Percentiles rank a stretch among this genome's conserved stretches.
These are phyloP conservation scores for Meda fulgida DNA, from an alignment of 2,797 vertebrate species.

Conservation along the genomic window DNA sequence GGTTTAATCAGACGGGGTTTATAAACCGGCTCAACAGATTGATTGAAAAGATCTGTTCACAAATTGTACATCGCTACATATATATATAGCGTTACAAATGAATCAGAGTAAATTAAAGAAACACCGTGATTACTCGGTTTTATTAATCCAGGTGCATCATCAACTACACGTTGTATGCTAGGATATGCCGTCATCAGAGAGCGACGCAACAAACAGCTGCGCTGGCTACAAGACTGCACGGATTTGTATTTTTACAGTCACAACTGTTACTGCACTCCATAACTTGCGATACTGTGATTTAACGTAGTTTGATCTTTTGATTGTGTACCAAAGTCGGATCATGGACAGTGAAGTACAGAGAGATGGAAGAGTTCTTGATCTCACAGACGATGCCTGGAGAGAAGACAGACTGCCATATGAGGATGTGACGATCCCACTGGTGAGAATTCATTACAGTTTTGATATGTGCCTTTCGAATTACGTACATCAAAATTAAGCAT, in stretches of 20 bases:
- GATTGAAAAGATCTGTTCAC: background rate
- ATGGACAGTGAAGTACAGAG: conserved; percentile 96
- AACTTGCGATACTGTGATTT: background rate
- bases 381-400: conserved; percentile 97
- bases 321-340: background rate
- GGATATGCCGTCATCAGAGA: conserved; percentile 35
- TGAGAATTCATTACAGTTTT: conserved; percentile 64
- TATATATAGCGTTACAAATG: conserved; percentile 49
- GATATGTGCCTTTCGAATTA: background rate
- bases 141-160: background rate
- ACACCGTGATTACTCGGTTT: background rate
- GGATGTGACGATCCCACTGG: conserved; percentile 95
- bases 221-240: background rate
- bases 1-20: too few relatives aligned
- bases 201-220: conserved; percentile 34
- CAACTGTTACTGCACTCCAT: background rate
- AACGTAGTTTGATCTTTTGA: background rate
- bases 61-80: background rate
- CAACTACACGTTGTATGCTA: background rate
- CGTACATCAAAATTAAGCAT: too few relatives aligned
- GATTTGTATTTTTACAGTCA: background rate
- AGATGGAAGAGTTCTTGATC: conserved; percentile 93
- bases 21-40: background rate
- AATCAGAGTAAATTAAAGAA: conserved; percentile 31
- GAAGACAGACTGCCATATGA: conserved; percentile 96